Evolutionary conservation across 2,113 vertebrate genomes (phyloP).

Genomic region (Entomyzon cyanotis): DNA sequence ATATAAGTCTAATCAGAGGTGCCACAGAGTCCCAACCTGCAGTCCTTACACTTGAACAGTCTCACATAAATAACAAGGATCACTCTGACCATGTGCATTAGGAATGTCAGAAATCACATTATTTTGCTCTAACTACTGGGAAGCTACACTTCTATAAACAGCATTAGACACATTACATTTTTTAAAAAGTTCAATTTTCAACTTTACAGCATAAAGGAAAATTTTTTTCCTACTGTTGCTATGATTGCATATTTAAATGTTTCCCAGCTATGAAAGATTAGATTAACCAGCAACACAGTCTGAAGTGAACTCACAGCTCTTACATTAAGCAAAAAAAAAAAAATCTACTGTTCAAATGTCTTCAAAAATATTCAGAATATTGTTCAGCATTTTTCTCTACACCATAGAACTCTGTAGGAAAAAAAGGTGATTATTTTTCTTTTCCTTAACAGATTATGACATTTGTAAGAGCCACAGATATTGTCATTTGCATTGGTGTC

Average conservation of each 20-base stretch:
- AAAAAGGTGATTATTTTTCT: not conserved
- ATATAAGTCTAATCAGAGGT: not conserved
- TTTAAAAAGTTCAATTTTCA: not conserved
- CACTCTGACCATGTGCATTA: fast-evolving
- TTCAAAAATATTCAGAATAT: not conserved
- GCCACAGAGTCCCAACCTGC: not conserved
- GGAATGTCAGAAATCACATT: not conserved
- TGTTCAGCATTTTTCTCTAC: not conserved
- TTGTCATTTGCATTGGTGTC: not conserved
- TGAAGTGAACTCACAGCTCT: not conserved
- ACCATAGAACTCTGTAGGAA: not conserved
- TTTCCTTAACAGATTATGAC: not conserved
- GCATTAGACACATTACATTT: not conserved
- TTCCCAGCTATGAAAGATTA: not conserved
- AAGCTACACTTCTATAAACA: not conserved
- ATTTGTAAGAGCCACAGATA: not conserved
- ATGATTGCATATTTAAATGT: not conserved
- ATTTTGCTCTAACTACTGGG: not conserved
- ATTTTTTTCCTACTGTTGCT: not conserved
- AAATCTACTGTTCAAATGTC: not conserved
- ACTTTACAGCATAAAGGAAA: not conserved
- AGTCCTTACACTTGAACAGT: not conserved
- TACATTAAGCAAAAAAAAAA: not conserved
- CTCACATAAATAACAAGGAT: not conserved
- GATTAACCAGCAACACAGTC: not conserved